phyloP scores from a whole-genome alignment of 2,797 vertebrate genomes.

The Gymnothorax javanicus region DNA sequence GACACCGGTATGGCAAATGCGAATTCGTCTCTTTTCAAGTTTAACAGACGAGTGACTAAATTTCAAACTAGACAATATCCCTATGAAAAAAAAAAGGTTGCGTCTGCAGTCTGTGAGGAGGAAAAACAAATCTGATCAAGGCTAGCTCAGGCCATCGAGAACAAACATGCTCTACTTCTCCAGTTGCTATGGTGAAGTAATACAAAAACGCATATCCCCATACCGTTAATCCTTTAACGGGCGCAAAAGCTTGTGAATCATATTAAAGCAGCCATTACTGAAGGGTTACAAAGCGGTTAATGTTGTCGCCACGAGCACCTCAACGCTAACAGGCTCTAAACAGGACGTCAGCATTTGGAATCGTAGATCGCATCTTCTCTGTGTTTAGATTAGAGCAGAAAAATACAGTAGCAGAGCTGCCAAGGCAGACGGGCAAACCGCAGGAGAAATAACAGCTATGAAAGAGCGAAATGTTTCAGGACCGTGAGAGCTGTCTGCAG shows the following conservation, averaged over 20 bases:
- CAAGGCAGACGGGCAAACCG: not conserved
- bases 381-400: not conserved
- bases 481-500: not conserved
- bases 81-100: not conserved
- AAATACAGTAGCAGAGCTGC: not conserved
- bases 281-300: not conserved
- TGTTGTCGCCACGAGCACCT: not conserved
- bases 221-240: not conserved
- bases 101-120: not conserved
- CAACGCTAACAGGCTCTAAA: not conserved
- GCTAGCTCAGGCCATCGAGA: not conserved
- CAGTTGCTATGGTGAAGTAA: slow-evolving; percentile 8
- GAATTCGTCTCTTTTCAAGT: not conserved
- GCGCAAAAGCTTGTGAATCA: not conserved
- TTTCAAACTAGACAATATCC: not conserved
- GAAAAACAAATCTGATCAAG: not conserved
- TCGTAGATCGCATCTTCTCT: not conserved
- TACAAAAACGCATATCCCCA: not conserved
- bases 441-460: not conserved
- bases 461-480: not conserved
- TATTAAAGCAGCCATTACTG: not conserved
- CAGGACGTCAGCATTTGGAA: not conserved
- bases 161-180: not conserved
- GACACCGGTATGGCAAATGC: not conserved
- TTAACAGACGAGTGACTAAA: not conserved